A percentile compares a stretch with the other conserved stretches of the same genome.
Evolutionary conservation across 2,797 vertebrate genomes (phyloP).

Genomic region (Catamblyrhynchus diadema): DNA sequence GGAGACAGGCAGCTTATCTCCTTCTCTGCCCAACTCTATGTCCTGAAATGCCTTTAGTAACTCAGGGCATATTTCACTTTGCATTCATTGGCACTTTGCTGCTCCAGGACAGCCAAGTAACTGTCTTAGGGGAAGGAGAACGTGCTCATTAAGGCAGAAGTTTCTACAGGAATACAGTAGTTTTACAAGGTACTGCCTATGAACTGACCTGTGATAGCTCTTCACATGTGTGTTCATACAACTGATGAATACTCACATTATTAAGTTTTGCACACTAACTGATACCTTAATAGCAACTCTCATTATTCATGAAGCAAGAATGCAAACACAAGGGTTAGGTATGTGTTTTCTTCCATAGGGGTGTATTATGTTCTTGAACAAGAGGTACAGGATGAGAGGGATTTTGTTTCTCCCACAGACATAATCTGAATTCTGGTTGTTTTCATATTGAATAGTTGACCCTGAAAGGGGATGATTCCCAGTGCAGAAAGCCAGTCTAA

Average conservation of each 20-base stretch:
- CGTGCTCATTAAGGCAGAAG: fast-evolving
- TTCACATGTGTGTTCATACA: background rate
- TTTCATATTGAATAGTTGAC: background rate
- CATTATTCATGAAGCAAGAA: background rate
- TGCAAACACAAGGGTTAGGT: background rate
- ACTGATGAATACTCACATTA: background rate
- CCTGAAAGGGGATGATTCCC: background rate
- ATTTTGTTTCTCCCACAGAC: background rate
- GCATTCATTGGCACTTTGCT: background rate
- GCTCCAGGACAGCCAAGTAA: background rate
- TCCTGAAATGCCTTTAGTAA: background rate
- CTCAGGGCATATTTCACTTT: background rate
- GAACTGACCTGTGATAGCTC: background rate
- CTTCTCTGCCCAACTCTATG: background rate
- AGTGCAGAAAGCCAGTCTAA: background rate
- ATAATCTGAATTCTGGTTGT: background rate
- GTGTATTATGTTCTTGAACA: background rate
- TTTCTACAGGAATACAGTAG: background rate
- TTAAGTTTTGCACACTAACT: background rate
- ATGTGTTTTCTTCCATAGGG: background rate
- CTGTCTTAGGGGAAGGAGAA: background rate
- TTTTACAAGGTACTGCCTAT: background rate
- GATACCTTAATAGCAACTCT: background rate
- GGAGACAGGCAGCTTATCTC: background rate
- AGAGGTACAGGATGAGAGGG: background rate